Conservation (phyloP, 2,888 invertebrate species). For the Pseudolycoriella hygida region DNA sequence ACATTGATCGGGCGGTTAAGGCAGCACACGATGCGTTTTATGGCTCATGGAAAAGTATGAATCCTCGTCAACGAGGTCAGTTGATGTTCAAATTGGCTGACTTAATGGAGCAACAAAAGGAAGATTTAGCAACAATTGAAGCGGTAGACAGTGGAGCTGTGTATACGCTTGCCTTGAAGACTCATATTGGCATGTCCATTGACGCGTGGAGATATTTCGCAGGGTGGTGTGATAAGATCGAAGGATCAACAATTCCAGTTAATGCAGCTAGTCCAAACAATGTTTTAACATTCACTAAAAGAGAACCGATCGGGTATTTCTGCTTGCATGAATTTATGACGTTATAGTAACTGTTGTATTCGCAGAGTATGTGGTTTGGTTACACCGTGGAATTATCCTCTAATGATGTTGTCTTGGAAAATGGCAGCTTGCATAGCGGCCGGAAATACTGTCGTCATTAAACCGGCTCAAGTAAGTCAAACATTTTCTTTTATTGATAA, state of each 20-base stretch:
- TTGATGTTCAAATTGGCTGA: slow-evolving; percentile 78
- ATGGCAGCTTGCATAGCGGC: slow-evolving; percentile 95
- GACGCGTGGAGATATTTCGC: slow-evolving; percentile 95
- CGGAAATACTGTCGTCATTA: slow-evolving; percentile 90
- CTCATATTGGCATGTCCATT: slow-evolving; percentile 95
- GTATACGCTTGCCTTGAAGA: slow-evolving; percentile 88
- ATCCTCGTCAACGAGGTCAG: slow-evolving; percentile 75
- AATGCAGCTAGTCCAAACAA: slow-evolving; percentile 80
- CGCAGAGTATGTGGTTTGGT: slow-evolving; percentile 74
- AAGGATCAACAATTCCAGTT: slow-evolving; percentile 81
- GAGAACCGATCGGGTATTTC: slow-evolving; percentile 71
- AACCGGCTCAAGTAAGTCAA: slow-evolving; percentile 62
- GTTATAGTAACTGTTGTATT: neutral
- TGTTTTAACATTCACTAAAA: slow-evolving; percentile 73
- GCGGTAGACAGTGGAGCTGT: slow-evolving; percentile 90
- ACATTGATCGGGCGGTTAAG: slow-evolving; percentile 74
- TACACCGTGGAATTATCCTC: slow-evolving; percentile 95
- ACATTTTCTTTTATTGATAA: too few relatives aligned
- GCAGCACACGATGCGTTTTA: slow-evolving; percentile 81
- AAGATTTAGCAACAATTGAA: slow-evolving; percentile 89
- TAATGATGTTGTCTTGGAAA: slow-evolving; percentile 99
- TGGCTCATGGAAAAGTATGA: slow-evolving; percentile 90
- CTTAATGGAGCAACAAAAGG: slow-evolving; percentile 85
- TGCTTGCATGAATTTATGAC: neutral
- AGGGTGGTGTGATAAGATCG: slow-evolving; percentile 93